Percentiles rank a stretch among this genome's conserved stretches.
These are phyloP conservation scores for Autographa gamma DNA, from an alignment of 2,888 invertebrate genomes.

Conservation along the genomic window DNA sequence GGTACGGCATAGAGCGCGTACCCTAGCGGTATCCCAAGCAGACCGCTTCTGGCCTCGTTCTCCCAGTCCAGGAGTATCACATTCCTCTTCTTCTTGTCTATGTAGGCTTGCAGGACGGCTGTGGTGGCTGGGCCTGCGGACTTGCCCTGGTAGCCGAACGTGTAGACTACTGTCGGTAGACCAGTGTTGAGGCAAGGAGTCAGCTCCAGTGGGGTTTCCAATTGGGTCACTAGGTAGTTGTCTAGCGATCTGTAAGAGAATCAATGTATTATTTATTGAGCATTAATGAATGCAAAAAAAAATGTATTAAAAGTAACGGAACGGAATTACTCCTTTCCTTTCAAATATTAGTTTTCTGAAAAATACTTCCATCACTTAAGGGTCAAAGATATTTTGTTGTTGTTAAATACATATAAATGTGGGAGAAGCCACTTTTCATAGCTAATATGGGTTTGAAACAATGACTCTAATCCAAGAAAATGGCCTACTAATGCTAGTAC, in stretches of 20 bases:
- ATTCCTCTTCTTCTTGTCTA: conserved; percentile 78
- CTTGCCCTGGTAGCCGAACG: conserved; percentile 82
- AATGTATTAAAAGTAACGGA: no score
- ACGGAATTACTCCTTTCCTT: no score
- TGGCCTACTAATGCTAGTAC: background rate
- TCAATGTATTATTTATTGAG: background rate
- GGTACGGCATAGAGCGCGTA: conserved; percentile 80
- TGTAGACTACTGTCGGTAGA: conserved; percentile 78
- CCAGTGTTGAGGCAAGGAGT: conserved; percentile 72
- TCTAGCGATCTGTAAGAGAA: conserved; percentile 70
- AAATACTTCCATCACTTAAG: no score
- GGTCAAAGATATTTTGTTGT: no score
- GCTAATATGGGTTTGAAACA: no score
- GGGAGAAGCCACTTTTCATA: no score
- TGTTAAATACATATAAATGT: no score
- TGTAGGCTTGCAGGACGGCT: conserved; percentile 76
- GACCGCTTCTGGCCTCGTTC: conserved; percentile 78
- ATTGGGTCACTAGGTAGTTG: conserved; percentile 66
- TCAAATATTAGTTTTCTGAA: no score
- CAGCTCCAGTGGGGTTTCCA: conserved; percentile 67
- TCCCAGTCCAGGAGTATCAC: conserved; percentile 84
- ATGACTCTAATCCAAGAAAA: no score
- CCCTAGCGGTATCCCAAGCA: conserved; percentile 75
- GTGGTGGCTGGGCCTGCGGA: conserved; percentile 78
- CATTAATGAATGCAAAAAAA: no score